These are phyloP conservation scores for Rhyacophila evoluta DNA, from an alignment of 2,888 invertebrate genomes.

Conservation along the genomic window DNA sequence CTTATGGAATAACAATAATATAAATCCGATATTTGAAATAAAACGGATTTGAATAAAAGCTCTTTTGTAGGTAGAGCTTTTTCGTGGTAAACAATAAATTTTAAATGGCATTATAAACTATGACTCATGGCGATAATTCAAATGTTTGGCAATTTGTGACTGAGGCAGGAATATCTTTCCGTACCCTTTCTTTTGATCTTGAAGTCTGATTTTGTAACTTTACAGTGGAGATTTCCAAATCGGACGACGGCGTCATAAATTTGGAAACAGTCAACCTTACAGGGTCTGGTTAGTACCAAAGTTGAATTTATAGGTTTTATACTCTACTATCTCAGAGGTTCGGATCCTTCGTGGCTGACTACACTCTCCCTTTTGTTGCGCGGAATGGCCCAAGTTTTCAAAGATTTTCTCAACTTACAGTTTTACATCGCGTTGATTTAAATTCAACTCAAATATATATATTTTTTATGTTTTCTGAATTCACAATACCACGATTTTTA, in stretches of 20 bases:
- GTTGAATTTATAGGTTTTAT: conserved; percentile 39
- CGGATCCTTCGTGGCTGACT: conserved; percentile 4
- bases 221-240: conserved; percentile 2
- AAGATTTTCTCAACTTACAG: conserved; percentile 16
- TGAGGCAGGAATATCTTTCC: background rate
- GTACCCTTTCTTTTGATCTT: background rate
- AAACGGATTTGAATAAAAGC: too few relatives aligned
- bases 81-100: too few relatives aligned
- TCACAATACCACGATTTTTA: too few relatives aligned
- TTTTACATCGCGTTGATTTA: background rate
- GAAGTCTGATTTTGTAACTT: background rate
- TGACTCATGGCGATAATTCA: background rate
- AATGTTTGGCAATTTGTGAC: background rate
- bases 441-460: background rate
- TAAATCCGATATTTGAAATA: too few relatives aligned
- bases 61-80: too few relatives aligned
- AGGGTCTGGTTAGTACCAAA: conserved; percentile 27
- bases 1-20: too few relatives aligned
- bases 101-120: too few relatives aligned
- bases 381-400: background rate
- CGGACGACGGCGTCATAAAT: conserved; percentile 30
- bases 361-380: background rate
- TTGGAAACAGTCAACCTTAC: conserved; percentile 33
- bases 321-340: conserved; percentile 2
- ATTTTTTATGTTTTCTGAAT: background rate